Base-by-base conservation (phyloP, 2,888 invertebrate species). In the Orthonevra nobilis region DNA sequence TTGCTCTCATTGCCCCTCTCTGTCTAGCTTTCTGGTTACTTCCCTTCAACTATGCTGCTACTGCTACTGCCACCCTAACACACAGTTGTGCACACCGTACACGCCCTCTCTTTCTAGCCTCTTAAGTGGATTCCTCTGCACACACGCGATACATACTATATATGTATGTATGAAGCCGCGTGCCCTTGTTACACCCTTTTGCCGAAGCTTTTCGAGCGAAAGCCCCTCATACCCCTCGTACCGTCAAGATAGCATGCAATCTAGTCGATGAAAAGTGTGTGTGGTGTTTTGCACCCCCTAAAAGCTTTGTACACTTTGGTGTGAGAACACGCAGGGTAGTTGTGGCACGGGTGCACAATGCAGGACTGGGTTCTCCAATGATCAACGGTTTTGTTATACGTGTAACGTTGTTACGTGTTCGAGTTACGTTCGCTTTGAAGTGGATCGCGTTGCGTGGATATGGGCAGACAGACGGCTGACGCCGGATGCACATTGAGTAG, bases 371-470 rank as follows among this genome's bases (percentile, higher is more conserved):
- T 15, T 30, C 30, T 70, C 28, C 6, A 36, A 36, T 32, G 46
- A 70, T 72, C 63, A 60, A 52, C 48, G 46, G 23, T 20, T 38
- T 38, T 17, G 26, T 19, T 32, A n/a, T n/a, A n/a, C n/a, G n/a
- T n/a, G n/a, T n/a, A n/a, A n/a, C n/a, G 17, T 12, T 54, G 44
- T 74, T 61, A 75, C 56, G 64, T 77, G 42, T 48, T 77, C n/a
- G 36, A 36, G 12, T 70, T 60, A 50, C 64, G 60, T 46, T 56
- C 12, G 50, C 40, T 64, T 72, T 72, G 40, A 77, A 72, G 72
- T 72, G 60, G 64, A 77, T 77, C 64, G 72, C 64, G 40, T 77
- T 77, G 77, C 77, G 77, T 77, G 50, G 77, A 70, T 52, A 38
- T 42, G 61, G 34, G 40, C 61, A 26, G 23, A 30, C 30, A 17